phyloP scores from a whole-genome alignment of 64 coral and sea anemone genomes.

The Dendrophyllia cribrosa region DNA sequence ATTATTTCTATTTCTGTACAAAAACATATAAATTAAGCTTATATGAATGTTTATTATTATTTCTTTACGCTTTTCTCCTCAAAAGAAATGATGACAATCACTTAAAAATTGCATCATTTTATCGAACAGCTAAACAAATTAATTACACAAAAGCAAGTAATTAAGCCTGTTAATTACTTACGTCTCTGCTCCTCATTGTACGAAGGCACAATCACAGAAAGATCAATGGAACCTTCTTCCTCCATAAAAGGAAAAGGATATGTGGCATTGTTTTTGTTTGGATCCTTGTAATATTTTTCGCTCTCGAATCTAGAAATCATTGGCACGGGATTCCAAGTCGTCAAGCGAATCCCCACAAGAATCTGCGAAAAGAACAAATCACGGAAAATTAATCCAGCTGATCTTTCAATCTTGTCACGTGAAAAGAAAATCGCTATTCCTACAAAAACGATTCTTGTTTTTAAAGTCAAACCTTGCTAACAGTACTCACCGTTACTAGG shows the following conservation, averaged over 20 bases:
- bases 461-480: background rate
- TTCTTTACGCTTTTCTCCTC: background rate
- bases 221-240: slow-evolving; percentile 86
- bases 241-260: slow-evolving; percentile 95
- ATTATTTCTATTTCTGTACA: no score
- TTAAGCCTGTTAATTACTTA: slow-evolving; percentile 51
- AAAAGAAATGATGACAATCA: background rate
- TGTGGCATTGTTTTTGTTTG: slow-evolving; percentile 93
- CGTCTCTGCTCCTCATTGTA: slow-evolving; percentile 97
- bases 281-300: slow-evolving; percentile 98
- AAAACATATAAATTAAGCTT: no score
- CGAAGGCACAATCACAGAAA: slow-evolving; percentile 89
- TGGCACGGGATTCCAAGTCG: slow-evolving; percentile 77
- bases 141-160: slow-evolving; percentile 4
- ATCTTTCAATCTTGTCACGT: background rate
- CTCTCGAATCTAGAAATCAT: slow-evolving; percentile 79
- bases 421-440: background rate
- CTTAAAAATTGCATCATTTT: background rate
- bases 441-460: background rate
- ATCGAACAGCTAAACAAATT: slow-evolving; percentile 15
- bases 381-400: no score
- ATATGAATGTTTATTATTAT: background rate
- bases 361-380: slow-evolving; percentile 57
- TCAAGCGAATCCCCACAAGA: slow-evolving; percentile 73
- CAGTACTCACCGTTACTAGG: background rate